Base-by-base conservation (phyloP, 2,797 vertebrate genomes). In the Melanogrammus aeglefinus region DNA sequence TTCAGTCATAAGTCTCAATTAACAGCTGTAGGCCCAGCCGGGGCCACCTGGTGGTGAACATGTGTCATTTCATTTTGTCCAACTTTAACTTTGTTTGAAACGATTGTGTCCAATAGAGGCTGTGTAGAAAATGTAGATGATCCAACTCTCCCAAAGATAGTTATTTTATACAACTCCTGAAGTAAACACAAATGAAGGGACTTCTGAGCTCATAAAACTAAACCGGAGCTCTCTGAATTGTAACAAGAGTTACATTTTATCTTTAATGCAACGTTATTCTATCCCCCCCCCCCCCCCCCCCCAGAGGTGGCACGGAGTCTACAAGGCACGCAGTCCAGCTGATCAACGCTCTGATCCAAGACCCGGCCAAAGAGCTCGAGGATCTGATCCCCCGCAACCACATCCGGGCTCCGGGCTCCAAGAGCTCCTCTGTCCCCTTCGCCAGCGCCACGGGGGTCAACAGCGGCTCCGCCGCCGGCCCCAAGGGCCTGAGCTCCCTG, bases 331-430 rank as follows among this genome's bases (percentile, higher is more conserved):
- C 97, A 38, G 97, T 99, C 85, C 98, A 99, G 51, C 94, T 99
- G 87, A 99, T 99, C 89, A 99, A 99, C 83, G 97, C 98, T 83
- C 96, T 99, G 82, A 99, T 99, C 93, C 97, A 99, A 92, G 98
- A 99, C 93, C 98, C 98, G 77, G 97, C 97, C 92, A 99, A 99
- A 94, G 98, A 99, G 95, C 94, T 99, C 75, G 98, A 99, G 92
- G 98, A 99, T 86, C 94, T 99, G 88, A 99, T 99, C 92, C 98
- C 98, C 80, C 95, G 97, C 89, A 99, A 97, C 91, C 98, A 99
- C 79, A 99, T 99, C 91, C 94, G 97, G 92, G 95, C 95, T 76
- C 97, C 97, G 35, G 94, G 96, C 82, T 95, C 96, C 0, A 98
- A 95, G 92, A 94, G 91, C 41, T 94, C 96, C 77, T 90, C 89